Evolutionary conservation across 2,797 vertebrate genomes (phyloP).

Genomic region (Sciurus vulgaris): DNA sequence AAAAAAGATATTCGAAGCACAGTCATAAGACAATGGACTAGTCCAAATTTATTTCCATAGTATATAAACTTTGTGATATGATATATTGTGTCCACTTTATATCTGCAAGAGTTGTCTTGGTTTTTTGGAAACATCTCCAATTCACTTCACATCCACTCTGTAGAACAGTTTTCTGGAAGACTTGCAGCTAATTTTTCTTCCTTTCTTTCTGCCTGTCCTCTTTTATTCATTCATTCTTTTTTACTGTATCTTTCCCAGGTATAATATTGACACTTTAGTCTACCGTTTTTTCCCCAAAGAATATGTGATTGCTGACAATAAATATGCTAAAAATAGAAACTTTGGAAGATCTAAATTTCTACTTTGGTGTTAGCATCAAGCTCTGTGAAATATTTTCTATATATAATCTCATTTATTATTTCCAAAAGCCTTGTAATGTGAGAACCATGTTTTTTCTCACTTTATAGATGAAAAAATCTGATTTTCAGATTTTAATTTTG

Average conservation of each 20-base stretch:
- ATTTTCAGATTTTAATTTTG: not conserved
- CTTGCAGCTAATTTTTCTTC: not conserved
- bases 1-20: not conserved
- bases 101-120: not conserved
- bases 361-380: not conserved
- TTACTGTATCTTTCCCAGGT: not conserved
- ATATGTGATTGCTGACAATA: not conserved
- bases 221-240: not conserved
- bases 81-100: rapidly evolving
- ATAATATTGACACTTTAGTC: not conserved
- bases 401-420: not conserved
- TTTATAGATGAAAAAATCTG: not conserved
- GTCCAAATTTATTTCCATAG: not conserved
- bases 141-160: not conserved
- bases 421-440: not conserved
- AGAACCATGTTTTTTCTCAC: not conserved
- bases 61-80: not conserved
- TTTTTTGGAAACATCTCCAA: not conserved
- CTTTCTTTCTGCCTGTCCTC: not conserved
- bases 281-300: not conserved
- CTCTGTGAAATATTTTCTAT: not conserved
- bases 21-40: not conserved
- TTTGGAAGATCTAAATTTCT: not conserved
- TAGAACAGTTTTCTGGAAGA: not conserved
- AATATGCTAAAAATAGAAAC: not conserved